Conservation (phyloP, 1,140 invertebrate species). For the Conus betulinus region DNA sequence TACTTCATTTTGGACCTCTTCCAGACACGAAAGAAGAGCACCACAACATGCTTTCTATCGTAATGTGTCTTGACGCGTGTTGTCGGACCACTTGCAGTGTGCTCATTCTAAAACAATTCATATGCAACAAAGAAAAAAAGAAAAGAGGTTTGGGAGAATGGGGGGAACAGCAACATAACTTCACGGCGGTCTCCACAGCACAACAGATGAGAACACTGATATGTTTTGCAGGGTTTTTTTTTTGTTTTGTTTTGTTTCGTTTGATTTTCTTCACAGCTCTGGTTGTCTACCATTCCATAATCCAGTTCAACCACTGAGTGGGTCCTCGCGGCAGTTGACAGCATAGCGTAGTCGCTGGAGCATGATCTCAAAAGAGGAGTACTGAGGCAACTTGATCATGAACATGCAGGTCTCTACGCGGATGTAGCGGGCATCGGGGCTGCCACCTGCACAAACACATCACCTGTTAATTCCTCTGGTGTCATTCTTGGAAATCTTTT, state of each 20-base stretch:
- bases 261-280: background rate
- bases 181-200: background rate
- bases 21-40: too few relatives aligned
- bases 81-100: too few relatives aligned
- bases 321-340: conserved; percentile 74
- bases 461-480: too few relatives aligned
- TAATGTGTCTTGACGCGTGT: too few relatives aligned
- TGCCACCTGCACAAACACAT: conserved; percentile 46
- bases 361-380: conserved; percentile 72
- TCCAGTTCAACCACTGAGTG: conserved; percentile 70
- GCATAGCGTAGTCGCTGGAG: conserved; percentile 72
- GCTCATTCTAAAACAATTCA: too few relatives aligned
- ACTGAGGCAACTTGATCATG: conserved; percentile 76
- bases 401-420: conserved; percentile 76
- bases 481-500: too few relatives aligned
- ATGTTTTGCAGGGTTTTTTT: background rate
- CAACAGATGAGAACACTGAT: conserved; percentile 3
- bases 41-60: too few relatives aligned
- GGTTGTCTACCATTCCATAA: background rate
- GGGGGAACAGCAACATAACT: background rate
- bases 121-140: too few relatives aligned
- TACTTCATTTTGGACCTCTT: too few relatives aligned
- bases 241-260: background rate
- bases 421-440: conserved; percentile 71
- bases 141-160: too few relatives aligned